Percentiles rank a stretch among this genome's conserved stretches.
These are phyloP conservation scores for Drosophila atripex DNA, from an alignment of 2,888 invertebrate genomes.

Conservation along the genomic window DNA sequence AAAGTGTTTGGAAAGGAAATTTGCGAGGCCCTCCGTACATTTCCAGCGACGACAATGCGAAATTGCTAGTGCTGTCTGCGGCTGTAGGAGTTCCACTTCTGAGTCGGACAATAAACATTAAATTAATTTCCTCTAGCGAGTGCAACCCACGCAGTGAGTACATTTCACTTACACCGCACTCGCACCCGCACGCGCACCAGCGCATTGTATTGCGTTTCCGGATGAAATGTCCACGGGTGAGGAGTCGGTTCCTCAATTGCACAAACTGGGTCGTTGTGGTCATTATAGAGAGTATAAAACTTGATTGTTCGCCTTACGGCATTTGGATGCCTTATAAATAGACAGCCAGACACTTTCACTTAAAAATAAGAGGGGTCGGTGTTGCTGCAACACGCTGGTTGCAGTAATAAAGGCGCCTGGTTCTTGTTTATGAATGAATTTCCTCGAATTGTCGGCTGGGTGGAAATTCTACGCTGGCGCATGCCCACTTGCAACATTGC, in stretches of 20 bases:
- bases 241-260: constrained; percentile 23
- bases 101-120: constrained; percentile 40
- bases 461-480: constrained; percentile 41
- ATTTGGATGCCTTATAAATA: constrained; percentile 52
- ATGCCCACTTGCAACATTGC: constrained; percentile 47
- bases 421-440: constrained; percentile 69
- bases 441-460: constrained; percentile 34
- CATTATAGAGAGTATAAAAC: constrained; percentile 40
- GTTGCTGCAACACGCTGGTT: constrained; percentile 52
- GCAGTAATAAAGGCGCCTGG: constrained; percentile 48
- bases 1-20: constrained; percentile 2
- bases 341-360: constrained; percentile 36
- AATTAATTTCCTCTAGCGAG: constrained; percentile 49
- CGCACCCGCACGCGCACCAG: background rate
- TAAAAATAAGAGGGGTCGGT: constrained; percentile 23
- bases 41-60: constrained; percentile 16
- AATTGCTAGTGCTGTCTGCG: background rate
- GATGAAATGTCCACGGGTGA: constrained; percentile 20
- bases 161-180: constrained; percentile 23
- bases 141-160: constrained; percentile 32
- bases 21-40: constrained; percentile 12
- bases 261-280: constrained; percentile 45
- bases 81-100: background rate
- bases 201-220: constrained; percentile 50
- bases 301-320: constrained; percentile 47